These are phyloP conservation scores for Coenobita brevimanus DNA, from an alignment of 1,140 invertebrate genomes.

Conservation along the genomic window DNA sequence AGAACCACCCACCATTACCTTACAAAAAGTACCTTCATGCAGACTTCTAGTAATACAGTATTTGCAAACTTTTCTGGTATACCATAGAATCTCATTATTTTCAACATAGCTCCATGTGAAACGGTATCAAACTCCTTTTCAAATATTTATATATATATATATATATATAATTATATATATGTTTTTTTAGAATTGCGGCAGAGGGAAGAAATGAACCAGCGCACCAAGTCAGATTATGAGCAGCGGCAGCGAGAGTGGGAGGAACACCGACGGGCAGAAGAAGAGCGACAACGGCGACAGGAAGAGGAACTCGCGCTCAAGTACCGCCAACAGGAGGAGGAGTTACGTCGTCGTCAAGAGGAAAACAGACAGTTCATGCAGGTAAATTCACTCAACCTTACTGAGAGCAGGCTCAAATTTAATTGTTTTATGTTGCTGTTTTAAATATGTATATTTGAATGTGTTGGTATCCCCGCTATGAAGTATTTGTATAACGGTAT, in stretches of 20 bases:
- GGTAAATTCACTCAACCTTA: slow-evolving; percentile 72
- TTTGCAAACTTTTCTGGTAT: no score
- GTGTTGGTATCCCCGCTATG: not conserved
- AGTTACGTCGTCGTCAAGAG: slow-evolving; percentile 85
- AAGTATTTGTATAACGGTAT: slow-evolving; percentile 21
- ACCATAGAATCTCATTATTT: no score
- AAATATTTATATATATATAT: no score
- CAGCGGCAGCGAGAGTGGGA: slow-evolving; percentile 89
- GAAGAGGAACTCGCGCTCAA: slow-evolving; percentile 84
- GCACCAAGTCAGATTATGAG: slow-evolving; percentile 91
- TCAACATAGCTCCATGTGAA: no score
- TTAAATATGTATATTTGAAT: slow-evolving; percentile 54
- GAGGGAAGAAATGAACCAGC: slow-evolving; percentile 89
- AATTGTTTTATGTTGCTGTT: slow-evolving; percentile 10
- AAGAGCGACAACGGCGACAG: slow-evolving; percentile 81
- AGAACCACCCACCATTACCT: no score
- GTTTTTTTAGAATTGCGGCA: slow-evolving; percentile 82
- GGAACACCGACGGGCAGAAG: slow-evolving; percentile 84
- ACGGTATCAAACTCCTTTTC: no score
- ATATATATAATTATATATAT: no score
- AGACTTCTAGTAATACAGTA: no score
- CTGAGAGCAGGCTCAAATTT: slow-evolving; percentile 26
- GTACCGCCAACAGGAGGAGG: slow-evolving; percentile 86
- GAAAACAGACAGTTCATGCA: slow-evolving; percentile 88
- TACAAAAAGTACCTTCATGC: no score